Evolutionary conservation across 2,113 vertebrate species (phyloP).

Genomic region (Triplophysa tibetana): DNA sequence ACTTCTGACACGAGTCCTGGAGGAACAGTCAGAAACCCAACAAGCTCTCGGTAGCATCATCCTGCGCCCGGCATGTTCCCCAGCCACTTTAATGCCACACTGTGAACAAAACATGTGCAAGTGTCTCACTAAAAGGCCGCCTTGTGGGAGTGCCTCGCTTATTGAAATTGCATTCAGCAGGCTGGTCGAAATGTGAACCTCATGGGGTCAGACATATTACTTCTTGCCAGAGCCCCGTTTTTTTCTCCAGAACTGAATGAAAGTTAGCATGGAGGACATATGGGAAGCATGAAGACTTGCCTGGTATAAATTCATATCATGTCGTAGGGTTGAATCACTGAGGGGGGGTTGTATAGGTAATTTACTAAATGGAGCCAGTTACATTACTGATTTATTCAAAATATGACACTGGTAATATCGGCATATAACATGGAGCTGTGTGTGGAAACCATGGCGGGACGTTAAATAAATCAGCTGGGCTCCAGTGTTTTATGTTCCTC

Average conservation of each 20-base stretch:
- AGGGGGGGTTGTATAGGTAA: constrained; percentile 50
- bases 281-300: background rate
- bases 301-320: constrained; percentile 48
- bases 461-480: constrained; percentile 59
- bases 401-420: constrained; percentile 59
- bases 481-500: constrained; percentile 32
- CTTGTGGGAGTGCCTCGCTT: background rate
- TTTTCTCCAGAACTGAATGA: background rate
- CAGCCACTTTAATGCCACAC: background rate
- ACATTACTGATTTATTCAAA: constrained; percentile 62
- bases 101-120: constrained; percentile 9
- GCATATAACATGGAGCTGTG: constrained; percentile 57
- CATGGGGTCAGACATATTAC: background rate
- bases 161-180: constrained; percentile 31
- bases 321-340: constrained; percentile 29
- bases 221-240: background rate
- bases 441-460: constrained; percentile 34
- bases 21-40: background rate
- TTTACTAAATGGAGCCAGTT: constrained; percentile 61
- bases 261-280: constrained; percentile 21
- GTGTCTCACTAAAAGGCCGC: background rate
- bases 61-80: background rate
- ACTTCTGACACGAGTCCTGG: background rate
- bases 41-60: background rate
- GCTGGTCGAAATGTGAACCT: constrained; percentile 25